Conservation (phyloP, 53 echinoderm and acorn worm genomes). For the Arbacia lixula region DNA sequence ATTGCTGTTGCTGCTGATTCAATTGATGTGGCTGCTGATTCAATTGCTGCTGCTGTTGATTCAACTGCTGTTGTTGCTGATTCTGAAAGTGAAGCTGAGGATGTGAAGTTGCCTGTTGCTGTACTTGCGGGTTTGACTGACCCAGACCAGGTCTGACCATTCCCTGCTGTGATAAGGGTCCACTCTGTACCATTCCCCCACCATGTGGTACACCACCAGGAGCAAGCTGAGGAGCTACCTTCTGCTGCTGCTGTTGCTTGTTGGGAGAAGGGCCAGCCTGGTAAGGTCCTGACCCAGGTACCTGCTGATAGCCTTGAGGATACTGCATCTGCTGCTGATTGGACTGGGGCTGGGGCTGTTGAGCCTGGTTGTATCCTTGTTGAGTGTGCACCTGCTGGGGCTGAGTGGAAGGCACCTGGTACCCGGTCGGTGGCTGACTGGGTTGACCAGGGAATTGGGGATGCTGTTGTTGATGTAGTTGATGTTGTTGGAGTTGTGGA, state of each 20-base stretch:
- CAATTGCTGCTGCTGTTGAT: conserved; percentile 35
- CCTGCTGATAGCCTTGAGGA: conserved; percentile 27
- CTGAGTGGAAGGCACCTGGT: conserved; percentile 3
- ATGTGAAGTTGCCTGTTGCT: neutral
- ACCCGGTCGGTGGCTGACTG: neutral
- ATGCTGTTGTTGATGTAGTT: neutral
- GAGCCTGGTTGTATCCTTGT: conserved; percentile 24
- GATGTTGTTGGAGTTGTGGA: neutral
- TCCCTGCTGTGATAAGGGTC: neutral
- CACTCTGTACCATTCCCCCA: neutral
- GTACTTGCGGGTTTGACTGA: conserved; percentile 17
- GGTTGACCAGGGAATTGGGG: neutral
- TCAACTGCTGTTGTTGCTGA: neutral
- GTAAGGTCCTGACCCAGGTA: neutral
- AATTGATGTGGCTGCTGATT: conserved; percentile 20
- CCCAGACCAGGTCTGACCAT: conserved; percentile 1
- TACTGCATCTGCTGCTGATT: neutral
- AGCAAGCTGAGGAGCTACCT: conserved; percentile 1
- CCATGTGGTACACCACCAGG: conserved; percentile 3
- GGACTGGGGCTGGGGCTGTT: neutral
- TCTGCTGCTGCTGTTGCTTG: neutral
- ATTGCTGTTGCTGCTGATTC: neutral
- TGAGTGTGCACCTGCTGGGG: conserved; percentile 19
- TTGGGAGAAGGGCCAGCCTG: conserved; percentile 16
- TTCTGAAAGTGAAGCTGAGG: neutral